phyloP scores from a whole-genome alignment of 2,113 vertebrate genomes.

The Castor canadensis region DNA sequence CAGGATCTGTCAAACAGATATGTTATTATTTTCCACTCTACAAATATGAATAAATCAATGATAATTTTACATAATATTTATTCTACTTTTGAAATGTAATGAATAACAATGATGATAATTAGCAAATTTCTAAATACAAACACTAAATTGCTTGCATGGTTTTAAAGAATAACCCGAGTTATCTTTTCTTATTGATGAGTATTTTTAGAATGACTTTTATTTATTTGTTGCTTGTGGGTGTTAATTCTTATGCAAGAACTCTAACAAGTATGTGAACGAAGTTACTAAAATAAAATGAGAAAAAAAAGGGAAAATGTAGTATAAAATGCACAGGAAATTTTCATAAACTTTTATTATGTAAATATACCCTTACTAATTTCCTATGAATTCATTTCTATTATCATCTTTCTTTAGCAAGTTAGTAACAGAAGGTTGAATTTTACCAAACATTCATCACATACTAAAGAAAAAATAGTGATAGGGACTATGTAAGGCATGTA shows the following conservation, averaged over 20 bases:
- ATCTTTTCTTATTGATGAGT: neutral
- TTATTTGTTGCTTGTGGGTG: slow-evolving; percentile 51
- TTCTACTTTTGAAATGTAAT: slow-evolving; percentile 8
- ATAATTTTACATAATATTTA: slow-evolving; percentile 6
- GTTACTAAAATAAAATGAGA: slow-evolving; percentile 50
- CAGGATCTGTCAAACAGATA: neutral
- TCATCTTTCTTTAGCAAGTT: neutral
- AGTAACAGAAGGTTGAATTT: neutral
- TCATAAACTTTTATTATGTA: neutral
- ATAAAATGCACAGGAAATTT: neutral
- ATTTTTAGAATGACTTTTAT: slow-evolving; percentile 56
- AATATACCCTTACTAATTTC: neutral
- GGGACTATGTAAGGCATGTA: neutral
- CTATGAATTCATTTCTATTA: neutral
- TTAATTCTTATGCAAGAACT: slow-evolving; percentile 43
- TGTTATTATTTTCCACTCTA: neutral
- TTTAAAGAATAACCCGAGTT: slow-evolving; percentile 41
- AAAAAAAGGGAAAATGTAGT: neutral
- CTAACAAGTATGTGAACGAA: neutral
- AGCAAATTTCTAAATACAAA: slow-evolving; percentile 63
- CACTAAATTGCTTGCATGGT: slow-evolving; percentile 5
- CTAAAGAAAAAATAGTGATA: neutral
- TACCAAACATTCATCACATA: neutral
- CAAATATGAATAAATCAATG: slow-evolving; percentile 9
- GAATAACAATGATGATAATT: slow-evolving; percentile 43